Evolutionary conservation across 2,797 vertebrate genomes (phyloP), one percentile per base, ranked within the genome.

Genomic region (Hybognathus amarus): DNA sequence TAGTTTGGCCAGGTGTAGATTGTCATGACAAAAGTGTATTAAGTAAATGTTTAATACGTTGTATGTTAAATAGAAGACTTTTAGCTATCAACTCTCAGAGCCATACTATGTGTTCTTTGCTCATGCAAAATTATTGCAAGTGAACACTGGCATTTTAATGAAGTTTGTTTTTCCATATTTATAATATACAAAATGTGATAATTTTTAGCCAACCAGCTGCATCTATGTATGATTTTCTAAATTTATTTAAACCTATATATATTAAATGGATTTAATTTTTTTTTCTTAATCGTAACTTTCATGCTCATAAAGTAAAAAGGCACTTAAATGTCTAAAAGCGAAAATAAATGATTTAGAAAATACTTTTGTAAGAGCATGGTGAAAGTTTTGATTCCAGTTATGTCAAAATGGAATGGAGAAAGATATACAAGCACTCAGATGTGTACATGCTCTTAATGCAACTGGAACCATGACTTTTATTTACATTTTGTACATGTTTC

Each of bases 391-490:
- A 64, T 81, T 63, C 12, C 59, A 40, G 50, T 69, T 15, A 36
- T 33, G 20, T 50, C 33, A n/a, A 47, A 59, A 30, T 52, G 33
- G 9, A 38, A 67, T 66, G 1, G 1, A 42, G 11, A 50, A 71
- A 59, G 13, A 17, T 27, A 40, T 13, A 42, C 22, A 59, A 56
- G 24, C 54, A 54, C 36, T 67, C 15, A 22, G 10, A 69, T 71
- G 27, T 83, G 38, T 77, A 59, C 24, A 77, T 42, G 56, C 68
- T 66, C 30, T 61, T 27, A 80, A 63, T 85, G 84, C 82, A 85
- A 91, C 70, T 90, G 86, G 82, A 92, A 91, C 90, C 89, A 92
- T 92, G 90, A 87, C 76, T 87, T 79, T 50, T 80, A 84, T 40
- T 84, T 86, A 88, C 87, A 86, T 75, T 90, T 87, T 71, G 89